These are phyloP conservation scores for Actinia equina DNA, from an alignment of 64 coral and sea anemone species.

Conservation along the genomic window DNA sequence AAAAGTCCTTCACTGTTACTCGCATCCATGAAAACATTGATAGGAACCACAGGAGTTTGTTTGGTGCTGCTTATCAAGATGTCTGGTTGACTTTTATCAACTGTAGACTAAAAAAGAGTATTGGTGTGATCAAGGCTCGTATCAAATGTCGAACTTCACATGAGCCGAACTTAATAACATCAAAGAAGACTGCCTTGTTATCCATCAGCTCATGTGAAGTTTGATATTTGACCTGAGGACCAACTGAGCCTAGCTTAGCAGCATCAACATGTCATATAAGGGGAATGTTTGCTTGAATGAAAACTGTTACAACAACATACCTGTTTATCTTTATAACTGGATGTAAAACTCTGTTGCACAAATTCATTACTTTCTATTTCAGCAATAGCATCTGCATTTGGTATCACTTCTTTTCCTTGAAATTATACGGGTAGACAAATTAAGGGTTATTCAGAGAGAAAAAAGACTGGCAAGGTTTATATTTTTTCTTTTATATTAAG, in stretches of 20 bases:
- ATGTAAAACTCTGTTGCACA: conserved; percentile 77
- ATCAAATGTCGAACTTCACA: too few relatives aligned
- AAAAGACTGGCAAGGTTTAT: too few relatives aligned
- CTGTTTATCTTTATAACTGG: conserved; percentile 48
- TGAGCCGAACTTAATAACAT: too few relatives aligned
- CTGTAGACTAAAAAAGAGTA: not conserved
- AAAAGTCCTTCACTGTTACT: conserved; percentile 38
- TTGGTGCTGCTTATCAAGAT: not conserved
- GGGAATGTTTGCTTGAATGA: not conserved
- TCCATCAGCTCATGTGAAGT: too few relatives aligned
- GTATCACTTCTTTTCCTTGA: conserved; percentile 48
- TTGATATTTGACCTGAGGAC: too few relatives aligned
- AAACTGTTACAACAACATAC: not conserved
- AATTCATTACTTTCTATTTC: conserved; percentile 84
- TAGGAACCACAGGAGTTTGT: not conserved
- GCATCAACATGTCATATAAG: too few relatives aligned
- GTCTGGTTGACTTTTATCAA: conserved; percentile 39
- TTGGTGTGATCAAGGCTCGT: not conserved
- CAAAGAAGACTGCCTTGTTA: too few relatives aligned
- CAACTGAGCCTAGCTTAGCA: too few relatives aligned
- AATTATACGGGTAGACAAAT: too few relatives aligned
- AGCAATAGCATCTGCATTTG: conserved; percentile 61
- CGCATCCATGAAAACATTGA: conserved; percentile 8
- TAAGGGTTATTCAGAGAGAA: too few relatives aligned
- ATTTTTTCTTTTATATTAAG: too few relatives aligned